Evolutionary conservation across 2,797 vertebrate species (phyloP).

Genomic region (Argentina silus): DNA sequence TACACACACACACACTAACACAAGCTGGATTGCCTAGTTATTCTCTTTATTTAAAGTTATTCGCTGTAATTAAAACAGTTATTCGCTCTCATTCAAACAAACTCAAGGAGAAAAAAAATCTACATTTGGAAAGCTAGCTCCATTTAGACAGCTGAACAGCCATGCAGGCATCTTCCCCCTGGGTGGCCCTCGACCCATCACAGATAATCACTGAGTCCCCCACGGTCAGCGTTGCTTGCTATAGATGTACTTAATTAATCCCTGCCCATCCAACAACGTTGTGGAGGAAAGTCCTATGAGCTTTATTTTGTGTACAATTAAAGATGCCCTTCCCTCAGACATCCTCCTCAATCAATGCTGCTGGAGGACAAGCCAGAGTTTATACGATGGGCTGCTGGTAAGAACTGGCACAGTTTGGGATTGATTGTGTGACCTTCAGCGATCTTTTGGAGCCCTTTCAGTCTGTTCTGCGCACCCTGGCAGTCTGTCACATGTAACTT

Average conservation of each 20-base stretch:
- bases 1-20: no score
- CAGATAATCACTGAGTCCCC: conserved; percentile 64
- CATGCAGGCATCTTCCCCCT: conserved; percentile 31
- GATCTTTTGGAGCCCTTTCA: conserved; percentile 28
- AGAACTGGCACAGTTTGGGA: conserved; percentile 36
- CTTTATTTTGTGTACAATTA: conserved; percentile 66
- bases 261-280: conserved; percentile 49
- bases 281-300: conserved; percentile 44
- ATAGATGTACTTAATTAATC: conserved; percentile 73
- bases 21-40: not conserved
- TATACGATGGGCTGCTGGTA: conserved; percentile 28
- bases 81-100: no score
- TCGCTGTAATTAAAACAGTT: no score
- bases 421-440: conserved; percentile 50
- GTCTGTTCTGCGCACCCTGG: not conserved
- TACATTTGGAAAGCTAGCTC: not conserved
- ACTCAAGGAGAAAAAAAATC: no score
- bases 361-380: conserved; percentile 12
- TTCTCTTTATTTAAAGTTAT: not conserved
- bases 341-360: conserved; percentile 38
- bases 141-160: conserved; percentile 38
- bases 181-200: conserved; percentile 50
- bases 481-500: conserved; percentile 9
- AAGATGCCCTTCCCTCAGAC: conserved; percentile 61
- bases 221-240: conserved; percentile 55